Evolutionary conservation across 2,888 invertebrate genomes (phyloP).

Genomic region (Plemyria rubiginata): DNA sequence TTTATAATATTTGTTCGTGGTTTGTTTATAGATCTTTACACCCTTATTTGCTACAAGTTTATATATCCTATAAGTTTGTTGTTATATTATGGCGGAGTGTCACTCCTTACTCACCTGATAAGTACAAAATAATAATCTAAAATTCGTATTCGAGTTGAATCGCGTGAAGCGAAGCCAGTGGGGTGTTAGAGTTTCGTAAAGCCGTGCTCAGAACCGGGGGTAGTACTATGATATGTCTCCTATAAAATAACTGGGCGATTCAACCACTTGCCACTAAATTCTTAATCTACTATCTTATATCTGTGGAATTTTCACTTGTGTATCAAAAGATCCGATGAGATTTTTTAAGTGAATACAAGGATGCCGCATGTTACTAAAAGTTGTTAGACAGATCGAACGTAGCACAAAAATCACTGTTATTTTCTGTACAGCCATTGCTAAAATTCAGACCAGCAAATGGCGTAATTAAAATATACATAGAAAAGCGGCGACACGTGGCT

Average conservation of each 20-base stretch:
- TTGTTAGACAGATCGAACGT: too few relatives aligned
- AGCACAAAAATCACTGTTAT: too few relatives aligned
- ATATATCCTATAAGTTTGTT: constrained; percentile 51
- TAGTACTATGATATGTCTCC: constrained; percentile 46
- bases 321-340: too few relatives aligned
- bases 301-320: too few relatives aligned
- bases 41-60: constrained; percentile 35
- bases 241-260: constrained; percentile 9
- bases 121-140: constrained; percentile 56
- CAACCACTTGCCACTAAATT: constrained; percentile 9
- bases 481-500: too few relatives aligned
- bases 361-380: too few relatives aligned
- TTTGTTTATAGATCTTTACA: constrained; percentile 49
- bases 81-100: constrained; percentile 81
- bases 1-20: constrained; percentile 45
- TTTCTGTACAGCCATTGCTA: too few relatives aligned
- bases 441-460: too few relatives aligned
- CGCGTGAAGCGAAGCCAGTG: constrained; percentile 60
- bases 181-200: constrained; percentile 79
- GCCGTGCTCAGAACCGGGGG: constrained; percentile 71
- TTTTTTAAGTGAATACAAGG: too few relatives aligned
- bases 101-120: constrained; percentile 65
- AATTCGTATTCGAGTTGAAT: constrained; percentile 59
- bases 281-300: too few relatives aligned
- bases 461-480: too few relatives aligned